Evolutionary conservation across 2,888 invertebrate genomes (phyloP), one percentile per base, ranked within the genome.

Genomic region (Eupithecia dodoneata): DNA sequence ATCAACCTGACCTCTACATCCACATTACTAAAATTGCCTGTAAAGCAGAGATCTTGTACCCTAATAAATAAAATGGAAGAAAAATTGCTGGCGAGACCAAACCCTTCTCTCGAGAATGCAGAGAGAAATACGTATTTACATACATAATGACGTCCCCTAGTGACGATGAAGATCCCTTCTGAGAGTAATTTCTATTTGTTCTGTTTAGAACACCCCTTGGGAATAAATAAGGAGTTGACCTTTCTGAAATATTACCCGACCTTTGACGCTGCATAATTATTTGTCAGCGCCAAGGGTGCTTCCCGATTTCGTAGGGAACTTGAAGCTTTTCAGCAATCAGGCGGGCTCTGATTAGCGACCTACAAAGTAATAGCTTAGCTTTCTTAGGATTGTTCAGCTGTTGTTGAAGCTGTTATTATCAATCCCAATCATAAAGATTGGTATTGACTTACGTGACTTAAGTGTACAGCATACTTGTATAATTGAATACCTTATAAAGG

Each of bases 31-130:
- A 80, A 76, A 78, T 77, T 66, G 80, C 75, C 79, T 79, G 72
- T 76, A 80, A 76, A 79, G 80, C 81, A 78, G 80, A 80, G 76
- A 79, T 76, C 78, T 52, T 82, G 82, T 82, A 89, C 88, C 88
- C 85, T 88, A 88, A 89, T 89, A 89, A 89, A 89, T 89, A 88
- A 88, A 87, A 87, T 84, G 84, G 82, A 81, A 85, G 86, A 88
- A 87, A 88, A 89, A 88, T 88, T 86, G 89, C 85, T 85, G 85
- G 85, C 83, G 80, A 81, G 83, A 83, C 84, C 83, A 84, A 84
- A 85, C 86, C 85, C 81, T 80, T 85, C 87, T 85, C 84, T 52
- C 6, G 86, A 85, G 86, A 85, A 82, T 86, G 86, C 85, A 85
- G 73, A 82, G 81, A 81, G 81, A 84, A 84, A 86, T 84, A 85